Evolutionary conservation across 2,797 vertebrate species (phyloP), one percentile per base, ranked within the genome.

Genomic region (Adrianichthys oophorus): DNA sequence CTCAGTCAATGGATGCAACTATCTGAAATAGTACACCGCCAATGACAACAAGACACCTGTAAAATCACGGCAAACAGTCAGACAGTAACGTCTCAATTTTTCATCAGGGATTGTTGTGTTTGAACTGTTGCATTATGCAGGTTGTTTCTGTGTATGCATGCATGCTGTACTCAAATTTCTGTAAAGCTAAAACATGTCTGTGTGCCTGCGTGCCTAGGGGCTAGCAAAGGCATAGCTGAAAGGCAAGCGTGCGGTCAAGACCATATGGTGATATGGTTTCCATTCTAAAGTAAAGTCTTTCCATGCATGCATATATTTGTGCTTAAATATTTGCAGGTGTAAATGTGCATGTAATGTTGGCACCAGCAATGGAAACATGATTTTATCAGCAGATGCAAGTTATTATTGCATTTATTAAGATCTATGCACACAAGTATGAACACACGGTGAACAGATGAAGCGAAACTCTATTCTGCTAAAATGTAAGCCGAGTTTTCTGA

Each of bases 241-340:
- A 84, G 78, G 74, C 65, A 47, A 80, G 72, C 59, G 78, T 74
- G 79, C 71, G 78, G 79, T 82, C 83, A 84, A 85, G 81, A 84
- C 84, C 86, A 88, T 87, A 85, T 87, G 86, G 83, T 86, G 75
- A 80, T 71, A 62, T 68, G 29, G 64, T 57, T 63, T 58, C 57
- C 76, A 72, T 56, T 80, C 72, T 59, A 78, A 21, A 21, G 62
- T 47, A 60, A 65, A 29, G 7, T 29, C 65, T 42, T 49, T 52
- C 52, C 65, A 64, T 74, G 63, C 63, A 48, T 56, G 29, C 18
- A 24, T 45, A 45, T 46, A 52, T 76, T 64, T 69, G 48, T 60
- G 29, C 21, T 13, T 17, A 46, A 46, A 46, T 18, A 46, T 13
- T 32, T 52, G 16, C 0, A 40, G 52, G 23, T 44, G 40, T 21